phyloP scores from a whole-genome alignment of 1,140 invertebrate genomes.

The Diabrotica undecimpunctata region DNA sequence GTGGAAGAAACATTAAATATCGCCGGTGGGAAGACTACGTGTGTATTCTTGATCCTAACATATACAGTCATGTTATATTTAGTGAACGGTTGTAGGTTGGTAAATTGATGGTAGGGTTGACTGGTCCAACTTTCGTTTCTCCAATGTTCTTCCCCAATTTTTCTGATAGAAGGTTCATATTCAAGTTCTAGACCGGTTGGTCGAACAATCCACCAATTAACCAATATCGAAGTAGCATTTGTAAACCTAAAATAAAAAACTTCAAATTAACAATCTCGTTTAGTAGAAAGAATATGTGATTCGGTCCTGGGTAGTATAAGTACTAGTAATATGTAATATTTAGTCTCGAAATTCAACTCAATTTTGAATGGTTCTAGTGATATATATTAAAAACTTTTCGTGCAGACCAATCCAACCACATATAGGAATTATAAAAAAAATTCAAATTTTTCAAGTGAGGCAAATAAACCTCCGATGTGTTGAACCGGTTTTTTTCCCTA shows the following conservation, averaged over 20 bases:
- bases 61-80: slow-evolving; percentile 76
- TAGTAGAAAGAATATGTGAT: no score
- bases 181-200: slow-evolving; percentile 49
- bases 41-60: slow-evolving; percentile 54
- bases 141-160: slow-evolving; percentile 49
- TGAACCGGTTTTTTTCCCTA: no score
- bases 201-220: slow-evolving; percentile 57
- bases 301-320: no score
- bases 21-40: slow-evolving; percentile 55
- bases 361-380: no score
- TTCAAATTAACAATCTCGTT: no score
- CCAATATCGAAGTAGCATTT: slow-evolving; percentile 50
- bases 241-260: slow-evolving; percentile 37
- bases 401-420: no score
- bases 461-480: no score
- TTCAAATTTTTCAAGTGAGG: no score
- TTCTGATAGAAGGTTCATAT: slow-evolving; percentile 59
- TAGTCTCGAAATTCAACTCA: no score
- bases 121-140: slow-evolving; percentile 57
- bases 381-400: no score
- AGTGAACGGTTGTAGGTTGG: slow-evolving; percentile 63
- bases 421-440: no score
- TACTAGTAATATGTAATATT: no score
- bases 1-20: slow-evolving; percentile 61
- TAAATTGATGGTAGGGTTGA: slow-evolving; percentile 57